Conservation (phyloP, 2,113 vertebrate species). For the Colistium nudipinnis region DNA sequence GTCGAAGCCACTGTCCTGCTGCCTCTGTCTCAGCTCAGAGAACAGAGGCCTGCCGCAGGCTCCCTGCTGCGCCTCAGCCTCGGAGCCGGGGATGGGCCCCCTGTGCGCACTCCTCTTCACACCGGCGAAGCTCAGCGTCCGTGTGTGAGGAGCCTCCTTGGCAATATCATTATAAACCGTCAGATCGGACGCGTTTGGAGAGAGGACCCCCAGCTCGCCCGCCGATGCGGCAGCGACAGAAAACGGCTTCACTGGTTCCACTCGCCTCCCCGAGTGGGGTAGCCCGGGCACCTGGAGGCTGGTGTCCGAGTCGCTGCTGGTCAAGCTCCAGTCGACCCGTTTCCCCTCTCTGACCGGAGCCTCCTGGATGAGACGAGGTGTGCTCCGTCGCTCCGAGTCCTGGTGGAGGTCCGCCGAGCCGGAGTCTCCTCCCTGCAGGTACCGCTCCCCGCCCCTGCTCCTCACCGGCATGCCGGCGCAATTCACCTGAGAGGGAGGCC, state of each 20-base stretch:
- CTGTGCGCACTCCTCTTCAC: conserved; percentile 35
- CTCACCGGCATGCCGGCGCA: conserved; percentile 38
- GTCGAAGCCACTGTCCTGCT: conserved; percentile 87
- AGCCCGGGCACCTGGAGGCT: conserved; percentile 34
- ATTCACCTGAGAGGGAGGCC: conserved; percentile 13
- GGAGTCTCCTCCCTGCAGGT: conserved; percentile 47
- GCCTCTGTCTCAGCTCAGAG: conserved; percentile 69
- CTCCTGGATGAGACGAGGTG: conserved; percentile 70
- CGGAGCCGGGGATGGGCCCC: conserved; percentile 76
- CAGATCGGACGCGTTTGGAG: conserved; percentile 60
- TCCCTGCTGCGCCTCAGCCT: conserved; percentile 39
- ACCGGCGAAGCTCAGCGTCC: conserved; percentile 12
- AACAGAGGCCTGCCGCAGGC: conserved; percentile 60
- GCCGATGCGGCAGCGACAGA: conserved; percentile 23
- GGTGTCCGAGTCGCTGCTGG: conserved; percentile 52
- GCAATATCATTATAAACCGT: conserved; percentile 75
- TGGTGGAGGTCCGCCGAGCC: not conserved
- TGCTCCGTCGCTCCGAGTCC: conserved; percentile 12
- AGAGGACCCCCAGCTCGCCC: conserved; percentile 45
- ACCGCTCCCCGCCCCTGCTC: conserved; percentile 61
- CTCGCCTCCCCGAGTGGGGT: conserved; percentile 43
- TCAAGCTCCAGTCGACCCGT: conserved; percentile 74
- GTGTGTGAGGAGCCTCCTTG: conserved; percentile 25
- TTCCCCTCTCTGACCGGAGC: conserved; percentile 82
- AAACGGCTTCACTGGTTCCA: conserved; percentile 40